Base-by-base conservation (phyloP, 2,797 vertebrate genomes). In the Dendrocincla tyrannina region DNA sequence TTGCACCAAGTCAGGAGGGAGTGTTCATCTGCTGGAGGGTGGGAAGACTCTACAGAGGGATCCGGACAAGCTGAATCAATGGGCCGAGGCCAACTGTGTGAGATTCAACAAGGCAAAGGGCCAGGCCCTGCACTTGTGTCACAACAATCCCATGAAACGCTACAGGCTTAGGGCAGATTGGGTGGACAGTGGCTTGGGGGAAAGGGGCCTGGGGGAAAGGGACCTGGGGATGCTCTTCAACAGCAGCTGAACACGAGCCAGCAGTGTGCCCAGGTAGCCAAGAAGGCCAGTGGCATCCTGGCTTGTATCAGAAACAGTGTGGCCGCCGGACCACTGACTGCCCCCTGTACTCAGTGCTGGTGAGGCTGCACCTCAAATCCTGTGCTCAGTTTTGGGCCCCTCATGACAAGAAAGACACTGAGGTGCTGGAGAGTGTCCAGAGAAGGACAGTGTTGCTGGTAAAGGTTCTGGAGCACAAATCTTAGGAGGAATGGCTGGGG, bases 91-190 rank as follows among this genome's bases (percentile, higher is more conserved):
- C 35, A 58, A 5, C 18, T 53, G 12, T 66, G n/a, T 60, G 69
- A 67, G 16, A 16, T 37, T 80, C 28, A 74, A 2, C 27, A 50
- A 25, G 37, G 30, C 56, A 39, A 27, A 28, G 8, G 39, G 37
- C 28, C 0, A 0, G 4, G 9, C 68, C n/a, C n/a, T 32, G 49
- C 24, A 6, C 14, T 23, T 74, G 0, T 1, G 37, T 50, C 42
- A 33, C 37, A 50, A 3, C 19, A 62, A 3, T 28, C 11, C 4
- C 11, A 30, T 23, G 13, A 56, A 68, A 22, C 1, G 1, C 28
- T n/a, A 2, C 6, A 32, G 37, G n/a, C 42, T 68, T 19, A 41
- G 46, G 30, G 18, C 30, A 66, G 28, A 44, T 2, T 56, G 47
- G 5, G 28, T 44, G 37, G 56, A 49, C 42, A 67, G 17, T 13